Evolutionary conservation across 2,113 vertebrate species (phyloP).

Genomic region (Leptosomus discolor): DNA sequence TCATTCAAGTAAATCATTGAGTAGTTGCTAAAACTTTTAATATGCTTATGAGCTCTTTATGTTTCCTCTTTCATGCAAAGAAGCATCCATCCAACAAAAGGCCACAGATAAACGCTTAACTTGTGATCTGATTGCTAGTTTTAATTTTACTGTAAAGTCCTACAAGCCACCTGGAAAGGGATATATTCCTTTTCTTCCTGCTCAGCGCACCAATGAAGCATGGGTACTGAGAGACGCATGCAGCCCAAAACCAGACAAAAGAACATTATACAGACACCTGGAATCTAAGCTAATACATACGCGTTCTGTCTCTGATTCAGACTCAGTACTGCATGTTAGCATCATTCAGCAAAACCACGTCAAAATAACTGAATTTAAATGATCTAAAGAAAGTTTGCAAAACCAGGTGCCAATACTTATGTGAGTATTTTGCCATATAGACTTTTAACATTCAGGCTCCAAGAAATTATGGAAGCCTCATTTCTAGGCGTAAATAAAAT

Average conservation of each 20-base stretch:
- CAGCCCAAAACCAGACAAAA: neutral
- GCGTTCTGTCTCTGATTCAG: neutral
- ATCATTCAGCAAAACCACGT: neutral
- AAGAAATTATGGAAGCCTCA: neutral
- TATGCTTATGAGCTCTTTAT: neutral
- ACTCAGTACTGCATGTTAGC: neutral
- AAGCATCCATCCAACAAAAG: neutral
- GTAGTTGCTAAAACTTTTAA: neutral
- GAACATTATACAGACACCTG: neutral
- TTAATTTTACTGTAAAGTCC: neutral
- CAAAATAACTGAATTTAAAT: neutral
- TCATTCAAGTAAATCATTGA: neutral
- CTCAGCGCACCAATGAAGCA: neutral
- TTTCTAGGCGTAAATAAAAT: neutral
- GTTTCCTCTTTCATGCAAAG: neutral
- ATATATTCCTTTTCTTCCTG: neutral
- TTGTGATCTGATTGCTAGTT: neutral
- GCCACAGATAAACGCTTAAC: neutral
- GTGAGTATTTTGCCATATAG: neutral
- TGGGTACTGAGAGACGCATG: neutral
- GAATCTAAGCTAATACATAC: neutral
- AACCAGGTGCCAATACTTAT: accelerated
- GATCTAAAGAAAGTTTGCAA: neutral
- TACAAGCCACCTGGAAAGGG: neutral
- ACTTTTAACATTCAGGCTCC: neutral